phyloP scores from a whole-genome alignment of 1,140 invertebrate species.

The Caerostris darwini region DNA sequence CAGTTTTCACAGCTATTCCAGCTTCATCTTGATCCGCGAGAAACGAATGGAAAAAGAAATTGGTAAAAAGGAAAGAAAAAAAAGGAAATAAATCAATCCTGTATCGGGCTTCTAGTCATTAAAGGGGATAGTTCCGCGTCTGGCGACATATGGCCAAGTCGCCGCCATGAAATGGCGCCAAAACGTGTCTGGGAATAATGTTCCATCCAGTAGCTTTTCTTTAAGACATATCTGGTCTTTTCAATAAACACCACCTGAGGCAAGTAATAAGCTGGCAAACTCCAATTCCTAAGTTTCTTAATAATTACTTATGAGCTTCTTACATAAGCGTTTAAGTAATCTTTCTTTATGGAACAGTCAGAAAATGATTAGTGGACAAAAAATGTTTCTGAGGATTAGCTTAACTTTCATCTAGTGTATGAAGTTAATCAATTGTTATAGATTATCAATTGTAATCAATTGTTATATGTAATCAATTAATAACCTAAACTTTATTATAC shows the following conservation, averaged over 20 bases:
- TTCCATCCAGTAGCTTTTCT: background rate
- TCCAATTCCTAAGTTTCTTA: background rate
- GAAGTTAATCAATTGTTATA: no score
- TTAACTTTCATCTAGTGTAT: no score
- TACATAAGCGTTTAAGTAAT: background rate
- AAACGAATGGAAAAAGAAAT: background rate
- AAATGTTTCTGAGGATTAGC: no score
- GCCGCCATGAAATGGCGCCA: conserved; percentile 51
- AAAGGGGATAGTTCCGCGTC: conserved; percentile 20
- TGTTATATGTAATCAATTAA: no score
- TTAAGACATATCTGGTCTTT: background rate
- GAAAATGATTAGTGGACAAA: background rate
- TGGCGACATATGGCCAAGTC: conserved; percentile 59
- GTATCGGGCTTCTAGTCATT: conserved; percentile 40
- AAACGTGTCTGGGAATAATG: conserved; percentile 41
- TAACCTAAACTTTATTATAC: no score
- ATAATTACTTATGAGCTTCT: background rate
- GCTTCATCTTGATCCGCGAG: background rate
- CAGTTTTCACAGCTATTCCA: conserved; percentile 41
- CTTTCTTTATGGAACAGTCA: background rate
- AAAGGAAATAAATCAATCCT: conserved; percentile 45
- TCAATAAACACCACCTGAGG: background rate
- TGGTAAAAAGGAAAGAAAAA: background rate
- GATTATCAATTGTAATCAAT: no score
- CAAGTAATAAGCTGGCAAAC: background rate